Evolutionary conservation across 2,888 invertebrate species (phyloP).

Genomic region (Tridacna crocea): DNA sequence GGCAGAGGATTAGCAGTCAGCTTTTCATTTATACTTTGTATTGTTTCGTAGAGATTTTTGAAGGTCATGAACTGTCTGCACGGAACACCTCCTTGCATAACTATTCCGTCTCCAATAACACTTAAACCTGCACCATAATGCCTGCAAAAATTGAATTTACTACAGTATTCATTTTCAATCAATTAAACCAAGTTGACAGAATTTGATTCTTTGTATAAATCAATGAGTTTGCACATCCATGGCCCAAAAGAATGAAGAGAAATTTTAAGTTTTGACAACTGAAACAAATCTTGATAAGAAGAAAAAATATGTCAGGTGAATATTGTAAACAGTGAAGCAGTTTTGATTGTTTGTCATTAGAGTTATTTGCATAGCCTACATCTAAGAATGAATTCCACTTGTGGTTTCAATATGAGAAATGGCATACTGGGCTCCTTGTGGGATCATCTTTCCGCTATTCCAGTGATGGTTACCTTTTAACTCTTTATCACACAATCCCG

Average conservation of each 20-base stretch:
- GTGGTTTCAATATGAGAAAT: too few species aligned
- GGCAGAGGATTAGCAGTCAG: conserved; percentile 62
- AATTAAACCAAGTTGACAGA: not conserved
- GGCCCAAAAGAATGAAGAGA: not conserved
- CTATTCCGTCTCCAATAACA: not conserved
- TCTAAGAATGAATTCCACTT: too few species aligned
- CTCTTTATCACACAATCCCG: too few species aligned
- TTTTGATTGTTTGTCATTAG: too few species aligned
- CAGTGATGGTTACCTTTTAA: too few species aligned
- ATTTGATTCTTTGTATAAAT: not conserved
- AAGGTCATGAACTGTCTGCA: not conserved
- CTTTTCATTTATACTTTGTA: conserved; percentile 62
- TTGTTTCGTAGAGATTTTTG: conserved; percentile 58
- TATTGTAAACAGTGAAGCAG: too few species aligned
- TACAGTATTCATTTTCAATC: not conserved
- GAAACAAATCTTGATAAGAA: too few species aligned
- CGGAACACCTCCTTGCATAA: not conserved
- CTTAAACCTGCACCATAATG: not conserved
- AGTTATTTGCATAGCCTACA: too few species aligned
- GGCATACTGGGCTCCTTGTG: too few species aligned
- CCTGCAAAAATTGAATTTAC: not conserved
- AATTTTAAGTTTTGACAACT: too few species aligned
- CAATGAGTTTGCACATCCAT: not conserved
- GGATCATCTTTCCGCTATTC: too few species aligned
- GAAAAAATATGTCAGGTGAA: too few species aligned